Evolutionary conservation across 2,113 vertebrate species (phyloP), one percentile per base, ranked within the genome.

Genomic region (Piaya cayana): DNA sequence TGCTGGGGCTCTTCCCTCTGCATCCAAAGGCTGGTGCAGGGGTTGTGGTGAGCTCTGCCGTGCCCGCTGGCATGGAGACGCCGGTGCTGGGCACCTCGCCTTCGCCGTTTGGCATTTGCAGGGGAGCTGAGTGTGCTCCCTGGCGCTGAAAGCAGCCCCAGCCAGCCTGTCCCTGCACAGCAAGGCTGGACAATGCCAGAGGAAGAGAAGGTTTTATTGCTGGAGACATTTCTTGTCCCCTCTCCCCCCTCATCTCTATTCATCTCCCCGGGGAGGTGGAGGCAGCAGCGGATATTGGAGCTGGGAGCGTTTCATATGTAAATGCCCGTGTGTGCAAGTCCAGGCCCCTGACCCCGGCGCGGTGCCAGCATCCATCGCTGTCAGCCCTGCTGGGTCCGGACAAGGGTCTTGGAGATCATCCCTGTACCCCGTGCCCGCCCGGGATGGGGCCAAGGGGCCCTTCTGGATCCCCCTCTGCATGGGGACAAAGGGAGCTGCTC

Each of bases 231-330:
- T 91, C 30, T 95, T 43, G 64, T 81, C 67, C 67, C 65, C n/a
- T 62, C 77, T 77, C 47, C 39, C 84, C 69, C 36, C 56, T 65
- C 74, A 70, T 95, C 67, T 90, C 91, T 96, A 92, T 97, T 93
- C 95, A 93, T 91, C 75, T 90, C 91, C 88, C 71, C 70, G 1
- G 95, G 95, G 93, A 95, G 91, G 78, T 76, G 91, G 94, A 93
- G 93, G 56, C 96, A 90, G 94, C 81, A 45, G 87, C 55, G 85
- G 96, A 96, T 96, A 96, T 86, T 88, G 93, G 95, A 94, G 93
- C 93, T 95, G 94, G 87, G 82, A 94, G 78, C 13, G 4, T 96
- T 97, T 97, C 96, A 95, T 96, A 96, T 97, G 96, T 88, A 96
- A 97, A 97, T 97, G 96, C 18, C 84, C 4, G 36, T 69, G 94